These are phyloP conservation scores for Nezara viridula DNA, from an alignment of 2,888 invertebrate genomes.

Conservation along the genomic window DNA sequence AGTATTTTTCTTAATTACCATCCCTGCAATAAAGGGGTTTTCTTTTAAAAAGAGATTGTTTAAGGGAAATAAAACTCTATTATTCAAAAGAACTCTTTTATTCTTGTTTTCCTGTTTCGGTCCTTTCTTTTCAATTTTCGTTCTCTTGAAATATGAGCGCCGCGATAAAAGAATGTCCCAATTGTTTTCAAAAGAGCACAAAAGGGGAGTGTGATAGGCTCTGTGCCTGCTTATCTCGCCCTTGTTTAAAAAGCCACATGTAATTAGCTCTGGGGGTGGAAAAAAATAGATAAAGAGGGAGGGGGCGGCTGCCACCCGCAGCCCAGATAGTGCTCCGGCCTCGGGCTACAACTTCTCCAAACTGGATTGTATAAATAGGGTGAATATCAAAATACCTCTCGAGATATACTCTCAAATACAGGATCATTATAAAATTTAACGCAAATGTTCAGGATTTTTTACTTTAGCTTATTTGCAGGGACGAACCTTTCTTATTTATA, in stretches of 20 bases:
- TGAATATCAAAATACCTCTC: background rate
- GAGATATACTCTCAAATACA: too few species aligned
- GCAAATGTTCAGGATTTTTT: too few species aligned
- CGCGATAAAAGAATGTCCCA: constrained; percentile 27
- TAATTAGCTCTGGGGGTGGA: constrained; percentile 31
- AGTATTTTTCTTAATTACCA: constrained; percentile 30
- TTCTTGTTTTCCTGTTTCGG: constrained; percentile 1
- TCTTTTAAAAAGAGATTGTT: constrained; percentile 6
- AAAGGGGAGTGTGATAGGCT: constrained; percentile 10
- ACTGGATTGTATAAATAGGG: background rate
- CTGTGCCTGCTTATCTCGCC: constrained; percentile 22
- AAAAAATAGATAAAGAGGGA: constrained; percentile 37
- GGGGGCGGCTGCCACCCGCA: constrained; percentile 21
- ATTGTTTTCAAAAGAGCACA: constrained; percentile 37
- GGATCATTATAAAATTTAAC: too few species aligned
- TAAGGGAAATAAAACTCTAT: constrained; percentile 27
- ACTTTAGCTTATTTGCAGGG: too few species aligned
- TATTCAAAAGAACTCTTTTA: constrained; percentile 25
- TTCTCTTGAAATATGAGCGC: constrained; percentile 34
- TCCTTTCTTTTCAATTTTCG: constrained; percentile 21
- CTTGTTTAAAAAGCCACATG: constrained; percentile 46
- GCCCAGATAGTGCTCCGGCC: background rate
- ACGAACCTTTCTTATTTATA: too few species aligned
- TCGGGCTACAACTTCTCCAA: background rate
- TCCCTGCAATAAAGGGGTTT: background rate